Conservation (phyloP, 2,888 invertebrate genomes). For the Phragmatobia fuliginosa region DNA sequence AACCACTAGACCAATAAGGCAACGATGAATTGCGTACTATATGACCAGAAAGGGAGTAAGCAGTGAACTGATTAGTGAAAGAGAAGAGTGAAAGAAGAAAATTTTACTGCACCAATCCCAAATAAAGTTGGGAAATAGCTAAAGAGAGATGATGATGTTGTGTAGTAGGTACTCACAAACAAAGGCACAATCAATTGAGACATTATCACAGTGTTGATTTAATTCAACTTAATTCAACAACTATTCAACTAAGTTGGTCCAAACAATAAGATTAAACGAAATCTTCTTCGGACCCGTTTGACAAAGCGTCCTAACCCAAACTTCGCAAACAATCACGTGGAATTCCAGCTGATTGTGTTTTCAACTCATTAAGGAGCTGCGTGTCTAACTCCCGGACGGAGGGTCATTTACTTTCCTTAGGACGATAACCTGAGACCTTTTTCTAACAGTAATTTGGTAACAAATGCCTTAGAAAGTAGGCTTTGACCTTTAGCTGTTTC, state of each 20-base stretch:
- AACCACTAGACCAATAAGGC: too few species aligned
- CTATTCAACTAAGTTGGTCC: conserved; percentile 6
- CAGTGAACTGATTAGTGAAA: too few species aligned
- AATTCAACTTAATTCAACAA: conserved; percentile 16
- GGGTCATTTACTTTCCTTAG: conserved; percentile 19
- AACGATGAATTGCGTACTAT: too few species aligned
- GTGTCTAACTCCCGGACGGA: conserved; percentile 14
- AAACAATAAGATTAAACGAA: conserved; percentile 29
- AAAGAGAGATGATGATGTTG: too few species aligned
- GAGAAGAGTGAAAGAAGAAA: too few species aligned
- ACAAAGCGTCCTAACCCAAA: conserved; percentile 41
- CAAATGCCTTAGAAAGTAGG: conserved; percentile 10
- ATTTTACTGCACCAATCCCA: too few species aligned
- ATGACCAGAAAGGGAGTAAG: too few species aligned
- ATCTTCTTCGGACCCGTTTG: conserved; percentile 26
- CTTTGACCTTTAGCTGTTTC: conserved; percentile 17
- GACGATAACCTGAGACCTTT: conserved; percentile 17
- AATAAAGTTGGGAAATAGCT: too few species aligned
- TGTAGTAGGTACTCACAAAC: background rate
- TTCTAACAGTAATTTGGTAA: conserved; percentile 11
- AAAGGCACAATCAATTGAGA: background rate
- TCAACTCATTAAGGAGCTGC: conserved; percentile 57
- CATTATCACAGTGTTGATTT: conserved; percentile 4
- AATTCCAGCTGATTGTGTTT: conserved; percentile 58
- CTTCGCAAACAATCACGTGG: conserved; percentile 53